These are phyloP conservation scores for Metallyticus violacea DNA, from an alignment of 2,888 invertebrate species.

Conservation along the genomic window DNA sequence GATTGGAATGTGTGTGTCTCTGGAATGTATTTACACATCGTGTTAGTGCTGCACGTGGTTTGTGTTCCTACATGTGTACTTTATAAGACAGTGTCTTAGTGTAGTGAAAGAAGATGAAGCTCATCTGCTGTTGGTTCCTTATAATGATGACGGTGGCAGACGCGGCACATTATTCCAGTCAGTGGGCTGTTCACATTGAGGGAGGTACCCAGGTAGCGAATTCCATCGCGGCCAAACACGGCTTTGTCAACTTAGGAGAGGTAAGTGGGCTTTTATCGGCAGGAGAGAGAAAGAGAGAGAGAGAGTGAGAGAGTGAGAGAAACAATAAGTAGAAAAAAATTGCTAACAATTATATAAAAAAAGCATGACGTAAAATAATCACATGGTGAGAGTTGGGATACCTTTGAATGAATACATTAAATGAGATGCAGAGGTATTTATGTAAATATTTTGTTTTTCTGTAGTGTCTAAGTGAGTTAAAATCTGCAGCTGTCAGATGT, in stretches of 20 bases:
- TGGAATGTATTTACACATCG: neutral
- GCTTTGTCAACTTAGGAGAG: conserved; percentile 81
- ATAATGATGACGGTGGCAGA: neutral
- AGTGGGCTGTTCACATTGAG: conserved; percentile 82
- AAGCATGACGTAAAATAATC: no score
- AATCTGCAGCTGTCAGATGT: no score
- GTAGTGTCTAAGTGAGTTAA: no score
- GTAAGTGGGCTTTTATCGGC: conserved; percentile 52
- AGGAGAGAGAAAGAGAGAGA: neutral
- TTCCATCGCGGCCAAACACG: conserved; percentile 74
- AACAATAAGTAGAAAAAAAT: no score
- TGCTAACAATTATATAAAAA: no score
- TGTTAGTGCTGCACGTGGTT: neutral
- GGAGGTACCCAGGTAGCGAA: conserved; percentile 66
- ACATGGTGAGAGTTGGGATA: no score
- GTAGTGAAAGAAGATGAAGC: neutral
- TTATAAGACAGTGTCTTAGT: no score
- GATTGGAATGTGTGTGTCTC: neutral
- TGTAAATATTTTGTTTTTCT: no score
- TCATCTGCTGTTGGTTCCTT: neutral
- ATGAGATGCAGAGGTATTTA: no score
- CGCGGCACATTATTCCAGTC: conserved; percentile 66
- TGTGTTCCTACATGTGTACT: neutral
- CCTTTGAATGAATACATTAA: no score
- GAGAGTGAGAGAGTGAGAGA: neutral